phyloP scores from a whole-genome alignment of 1,140 invertebrate genomes.

The Argopecten irradians region DNA sequence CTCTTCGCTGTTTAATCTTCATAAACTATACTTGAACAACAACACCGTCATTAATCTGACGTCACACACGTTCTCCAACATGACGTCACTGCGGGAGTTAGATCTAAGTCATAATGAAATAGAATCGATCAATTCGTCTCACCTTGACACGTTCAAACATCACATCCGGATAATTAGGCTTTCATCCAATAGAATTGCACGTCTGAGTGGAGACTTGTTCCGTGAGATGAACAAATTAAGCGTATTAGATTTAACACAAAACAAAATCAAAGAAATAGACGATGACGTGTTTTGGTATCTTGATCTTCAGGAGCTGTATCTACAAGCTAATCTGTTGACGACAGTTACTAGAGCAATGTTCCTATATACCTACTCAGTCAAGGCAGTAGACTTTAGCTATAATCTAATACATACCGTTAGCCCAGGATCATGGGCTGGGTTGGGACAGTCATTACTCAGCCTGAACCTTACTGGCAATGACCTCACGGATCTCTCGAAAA shows the following conservation, averaged over 20 bases:
- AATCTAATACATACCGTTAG: neutral
- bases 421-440: neutral
- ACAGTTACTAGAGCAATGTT: neutral
- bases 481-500: neutral
- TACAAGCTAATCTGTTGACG: neutral
- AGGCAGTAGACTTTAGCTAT: neutral
- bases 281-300: neutral
- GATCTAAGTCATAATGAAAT: neutral
- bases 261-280: neutral
- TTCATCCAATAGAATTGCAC: neutral
- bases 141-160: neutral
- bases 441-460: neutral
- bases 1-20: neutral
- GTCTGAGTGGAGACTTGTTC: neutral
- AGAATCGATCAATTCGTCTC: neutral
- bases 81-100: neutral
- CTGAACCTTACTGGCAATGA: neutral
- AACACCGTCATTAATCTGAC: neutral
- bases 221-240: neutral
- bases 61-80: neutral
- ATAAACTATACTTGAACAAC: neutral
- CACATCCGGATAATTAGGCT: neutral
- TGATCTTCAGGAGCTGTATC: neutral
- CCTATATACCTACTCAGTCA: neutral
- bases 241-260: neutral